These are phyloP conservation scores for Charaxes varanes DNA, from an alignment of 1,140 invertebrate species.

Conservation along the genomic window DNA sequence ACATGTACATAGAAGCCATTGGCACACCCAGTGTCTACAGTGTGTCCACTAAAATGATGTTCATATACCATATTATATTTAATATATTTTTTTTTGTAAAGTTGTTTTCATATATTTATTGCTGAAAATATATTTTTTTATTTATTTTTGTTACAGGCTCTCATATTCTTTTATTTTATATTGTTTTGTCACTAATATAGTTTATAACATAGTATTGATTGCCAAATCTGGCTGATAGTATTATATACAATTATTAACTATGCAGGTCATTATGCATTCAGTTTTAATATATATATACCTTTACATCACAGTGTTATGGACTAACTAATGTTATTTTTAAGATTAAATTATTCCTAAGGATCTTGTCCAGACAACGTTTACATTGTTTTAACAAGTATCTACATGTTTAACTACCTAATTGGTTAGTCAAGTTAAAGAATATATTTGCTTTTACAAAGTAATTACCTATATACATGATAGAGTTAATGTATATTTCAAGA, in stretches of 20 bases:
- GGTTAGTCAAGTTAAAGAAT: conserved; percentile 26
- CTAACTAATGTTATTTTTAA: conserved; percentile 9
- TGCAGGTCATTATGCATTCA: no score
- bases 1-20: conserved; percentile 55
- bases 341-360: conserved; percentile 10
- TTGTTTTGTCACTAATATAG: background rate
- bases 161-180: conserved; percentile 1
- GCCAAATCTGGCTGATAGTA: conserved; percentile 10
- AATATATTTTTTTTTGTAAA: conserved; percentile 14
- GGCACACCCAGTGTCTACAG: conserved; percentile 39
- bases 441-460: conserved; percentile 16
- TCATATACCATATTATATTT: conserved; percentile 12
- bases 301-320: conserved; percentile 7
- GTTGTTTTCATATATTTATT: no score
- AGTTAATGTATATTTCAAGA: conserved; percentile 6
- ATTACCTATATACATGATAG: conserved; percentile 15
- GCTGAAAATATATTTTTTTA: conserved; percentile 13
- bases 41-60: conserved; percentile 22
- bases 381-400: conserved; percentile 8
- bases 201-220: background rate
- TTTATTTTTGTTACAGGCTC: conserved; percentile 2
- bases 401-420: conserved; percentile 17
- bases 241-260: background rate
- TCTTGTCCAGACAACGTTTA: conserved; percentile 10
- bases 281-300: background rate